Evolutionary conservation across 2,113 vertebrate species (phyloP).

Genomic region (Collichthys lucidus): DNA sequence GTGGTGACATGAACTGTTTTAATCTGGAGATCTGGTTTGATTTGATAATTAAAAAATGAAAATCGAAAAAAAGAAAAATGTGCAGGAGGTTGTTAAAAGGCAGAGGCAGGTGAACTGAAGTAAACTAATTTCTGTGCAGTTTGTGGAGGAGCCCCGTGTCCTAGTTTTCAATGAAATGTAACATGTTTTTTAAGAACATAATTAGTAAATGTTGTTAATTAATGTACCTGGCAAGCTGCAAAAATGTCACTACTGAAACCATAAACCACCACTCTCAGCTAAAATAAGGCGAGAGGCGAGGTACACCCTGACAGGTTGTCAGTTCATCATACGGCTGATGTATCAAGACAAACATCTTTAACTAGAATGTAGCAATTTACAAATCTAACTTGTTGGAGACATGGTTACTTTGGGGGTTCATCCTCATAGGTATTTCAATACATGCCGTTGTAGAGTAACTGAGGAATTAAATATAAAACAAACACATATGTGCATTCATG

Average conservation of each 20-base stretch:
- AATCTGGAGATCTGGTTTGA: conserved; percentile 68
- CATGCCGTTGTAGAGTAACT: neutral
- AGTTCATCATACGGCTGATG: too few species aligned
- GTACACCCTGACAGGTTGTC: too few species aligned
- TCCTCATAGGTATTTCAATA: neutral
- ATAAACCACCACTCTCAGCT: too few species aligned
- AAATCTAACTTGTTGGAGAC: too few species aligned
- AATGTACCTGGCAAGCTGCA: too few species aligned
- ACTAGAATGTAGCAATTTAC: too few species aligned
- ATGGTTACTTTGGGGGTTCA: neutral
- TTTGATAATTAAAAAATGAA: conserved; percentile 63
- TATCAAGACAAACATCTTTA: too few species aligned
- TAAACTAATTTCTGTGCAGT: neutral
- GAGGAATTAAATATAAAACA: neutral
- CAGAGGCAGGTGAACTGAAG: conserved; percentile 15
- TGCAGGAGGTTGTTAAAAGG: conserved; percentile 27
- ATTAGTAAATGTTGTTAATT: too few species aligned
- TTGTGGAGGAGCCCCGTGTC: neutral
- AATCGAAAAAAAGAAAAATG: conserved; percentile 24
- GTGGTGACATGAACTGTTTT: conserved; percentile 36
- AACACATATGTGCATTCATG: neutral
- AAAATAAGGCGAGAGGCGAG: too few species aligned
- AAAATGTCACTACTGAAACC: too few species aligned
- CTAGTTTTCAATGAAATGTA: too few species aligned
- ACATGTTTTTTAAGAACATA: too few species aligned